Evolutionary conservation across 2,888 invertebrate genomes (phyloP).

Genomic region (Eurytoma adleriae): DNA sequence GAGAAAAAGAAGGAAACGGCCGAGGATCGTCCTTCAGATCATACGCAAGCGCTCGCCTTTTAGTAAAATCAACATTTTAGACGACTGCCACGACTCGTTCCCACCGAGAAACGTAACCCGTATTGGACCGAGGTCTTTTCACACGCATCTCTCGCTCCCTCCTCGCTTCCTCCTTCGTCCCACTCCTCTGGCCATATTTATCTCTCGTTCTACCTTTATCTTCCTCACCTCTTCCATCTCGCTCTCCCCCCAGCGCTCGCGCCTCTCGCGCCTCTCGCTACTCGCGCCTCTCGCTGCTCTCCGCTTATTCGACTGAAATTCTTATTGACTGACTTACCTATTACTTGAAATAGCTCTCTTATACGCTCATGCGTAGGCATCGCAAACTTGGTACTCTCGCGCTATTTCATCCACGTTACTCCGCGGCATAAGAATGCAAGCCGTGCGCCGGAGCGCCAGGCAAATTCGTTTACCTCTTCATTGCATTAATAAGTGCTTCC

Average conservation of each 20-base stretch:
- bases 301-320: conserved; percentile 48
- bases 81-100: conserved; percentile 52
- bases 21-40: conserved; percentile 52
- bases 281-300: conserved; percentile 5
- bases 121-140: conserved; percentile 55
- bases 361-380: conserved; percentile 38
- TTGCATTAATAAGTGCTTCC: conserved; percentile 40
- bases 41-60: conserved; percentile 53
- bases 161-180: conserved; percentile 16
- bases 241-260: neutral
- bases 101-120: conserved; percentile 54
- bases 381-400: conserved; percentile 6
- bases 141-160: conserved; percentile 52
- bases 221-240: conserved; percentile 6
- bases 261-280: neutral
- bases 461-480: conserved; percentile 40
- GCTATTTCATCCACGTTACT: conserved; percentile 46
- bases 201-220: conserved; percentile 42
- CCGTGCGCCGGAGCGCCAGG: conserved; percentile 1
- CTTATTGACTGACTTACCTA: conserved; percentile 58
- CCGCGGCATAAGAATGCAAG: conserved; percentile 32
- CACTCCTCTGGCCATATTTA: conserved; percentile 44
- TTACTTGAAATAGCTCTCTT: conserved; percentile 56
- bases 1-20: conserved; percentile 38
- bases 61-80: conserved; percentile 59